Percentiles rank a stretch among this genome's conserved stretches.
Conservation (phyloP, 2,113 vertebrate species). For the Chloropsis cyanopogon region DNA sequence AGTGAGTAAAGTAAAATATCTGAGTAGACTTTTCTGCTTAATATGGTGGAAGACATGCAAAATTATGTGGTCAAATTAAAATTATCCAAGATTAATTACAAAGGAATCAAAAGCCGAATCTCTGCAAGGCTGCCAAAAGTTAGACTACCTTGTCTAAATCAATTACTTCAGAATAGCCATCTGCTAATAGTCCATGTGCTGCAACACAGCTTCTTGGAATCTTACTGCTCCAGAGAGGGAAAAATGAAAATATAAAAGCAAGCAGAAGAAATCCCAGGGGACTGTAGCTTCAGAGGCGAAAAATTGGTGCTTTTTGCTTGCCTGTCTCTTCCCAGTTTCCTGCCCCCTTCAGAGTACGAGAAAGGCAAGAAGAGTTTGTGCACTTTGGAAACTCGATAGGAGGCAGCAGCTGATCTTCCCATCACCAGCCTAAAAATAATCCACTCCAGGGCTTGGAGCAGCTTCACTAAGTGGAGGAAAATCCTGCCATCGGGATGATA, state of each 20-base stretch:
- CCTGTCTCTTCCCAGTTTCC: conserved; percentile 65
- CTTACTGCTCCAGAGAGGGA: not conserved
- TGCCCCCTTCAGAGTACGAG: conserved; percentile 54
- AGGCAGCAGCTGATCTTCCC: conserved; percentile 85
- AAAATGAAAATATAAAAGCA: conserved; percentile 49
- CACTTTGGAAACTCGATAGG: conserved; percentile 83
- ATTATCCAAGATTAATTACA: not conserved
- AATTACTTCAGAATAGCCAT: not conserved
- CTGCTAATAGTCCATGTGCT: not conserved
- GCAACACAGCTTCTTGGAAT: not conserved
- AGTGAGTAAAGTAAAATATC: not conserved
- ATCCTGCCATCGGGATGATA: conserved; percentile 53
- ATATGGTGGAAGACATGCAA: not conserved
- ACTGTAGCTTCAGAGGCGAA: conserved; percentile 32
- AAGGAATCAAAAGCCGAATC: not conserved
- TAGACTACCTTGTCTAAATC: not conserved
- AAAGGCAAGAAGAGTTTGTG: conserved; percentile 55
- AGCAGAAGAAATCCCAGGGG: not conserved
- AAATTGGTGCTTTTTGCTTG: conserved; percentile 35
- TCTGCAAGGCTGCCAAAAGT: not conserved
- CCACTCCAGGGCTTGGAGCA: conserved; percentile 51
- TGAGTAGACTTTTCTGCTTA: not conserved
- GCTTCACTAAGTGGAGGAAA: conserved; percentile 45
- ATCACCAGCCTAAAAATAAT: conserved; percentile 91
- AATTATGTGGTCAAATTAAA: not conserved